Evolutionary conservation across 2,113 vertebrate species (phyloP).

Genomic region (Lagopus leucura): DNA sequence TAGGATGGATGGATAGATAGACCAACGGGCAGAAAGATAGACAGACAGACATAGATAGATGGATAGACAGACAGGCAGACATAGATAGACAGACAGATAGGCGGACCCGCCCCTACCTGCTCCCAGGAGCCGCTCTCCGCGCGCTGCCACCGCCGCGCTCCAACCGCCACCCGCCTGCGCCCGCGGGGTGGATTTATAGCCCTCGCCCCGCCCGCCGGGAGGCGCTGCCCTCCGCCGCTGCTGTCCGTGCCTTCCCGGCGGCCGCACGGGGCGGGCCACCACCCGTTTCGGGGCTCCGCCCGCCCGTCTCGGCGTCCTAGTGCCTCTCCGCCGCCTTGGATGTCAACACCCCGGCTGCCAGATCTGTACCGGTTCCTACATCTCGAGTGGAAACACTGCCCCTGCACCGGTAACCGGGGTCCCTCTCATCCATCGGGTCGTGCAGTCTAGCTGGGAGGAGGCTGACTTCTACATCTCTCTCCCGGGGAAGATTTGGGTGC

Average conservation of each 20-base stretch:
- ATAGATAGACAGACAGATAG: no score
- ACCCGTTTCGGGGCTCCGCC: neutral
- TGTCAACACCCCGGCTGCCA: fast-evolving
- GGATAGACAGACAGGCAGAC: fast-evolving
- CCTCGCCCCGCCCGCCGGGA: conserved; percentile 27
- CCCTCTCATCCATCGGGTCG: neutral
- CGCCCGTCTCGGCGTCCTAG: fast-evolving
- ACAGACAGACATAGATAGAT: fast-evolving
- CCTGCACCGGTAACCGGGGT: fast-evolving
- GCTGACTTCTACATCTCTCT: fast-evolving
- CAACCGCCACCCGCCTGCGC: fast-evolving
- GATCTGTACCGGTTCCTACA: fast-evolving
- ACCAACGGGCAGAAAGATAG: neutral
- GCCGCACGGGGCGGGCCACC: neutral
- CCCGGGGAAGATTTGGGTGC: neutral
- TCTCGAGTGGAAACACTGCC: fast-evolving
- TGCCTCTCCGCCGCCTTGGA: fast-evolving
- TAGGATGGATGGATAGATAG: neutral
- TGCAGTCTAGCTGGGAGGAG: fast-evolving
- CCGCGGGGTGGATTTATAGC: conserved; percentile 17
- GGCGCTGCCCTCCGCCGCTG: neutral
- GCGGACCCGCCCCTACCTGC: no score
- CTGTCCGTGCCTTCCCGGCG: neutral
- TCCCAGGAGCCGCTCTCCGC: fast-evolving
- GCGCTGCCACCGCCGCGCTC: fast-evolving